Conservation (phyloP, 2,113 vertebrate genomes). For the Varanus salvator region DNA sequence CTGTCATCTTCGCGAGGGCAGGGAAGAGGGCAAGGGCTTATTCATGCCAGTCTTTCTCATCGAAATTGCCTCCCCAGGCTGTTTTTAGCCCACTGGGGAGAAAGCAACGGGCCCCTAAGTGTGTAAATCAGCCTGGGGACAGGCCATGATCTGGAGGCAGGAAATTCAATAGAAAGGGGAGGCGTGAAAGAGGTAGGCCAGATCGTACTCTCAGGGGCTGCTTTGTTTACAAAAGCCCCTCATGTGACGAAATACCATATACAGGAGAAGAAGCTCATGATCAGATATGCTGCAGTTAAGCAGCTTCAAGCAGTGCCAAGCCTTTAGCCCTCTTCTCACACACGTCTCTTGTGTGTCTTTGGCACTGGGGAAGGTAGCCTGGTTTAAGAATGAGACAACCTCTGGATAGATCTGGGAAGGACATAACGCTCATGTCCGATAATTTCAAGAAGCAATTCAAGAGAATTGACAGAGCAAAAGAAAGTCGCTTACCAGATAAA, state of each 20-base stretch:
- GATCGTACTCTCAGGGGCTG: not conserved
- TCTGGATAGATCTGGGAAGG: not conserved
- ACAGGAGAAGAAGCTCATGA: not conserved
- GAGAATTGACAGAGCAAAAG: constrained; percentile 3
- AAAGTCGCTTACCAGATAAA: not conserved
- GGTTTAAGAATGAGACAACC: too few relatives aligned
- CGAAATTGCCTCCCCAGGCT: not conserved
- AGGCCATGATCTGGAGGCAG: too few relatives aligned
- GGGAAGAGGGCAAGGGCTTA: not conserved
- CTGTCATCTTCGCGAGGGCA: not conserved
- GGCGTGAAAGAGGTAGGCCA: too few relatives aligned
- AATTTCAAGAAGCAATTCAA: not conserved
- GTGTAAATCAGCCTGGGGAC: not conserved
- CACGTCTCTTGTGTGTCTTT: too few relatives aligned
- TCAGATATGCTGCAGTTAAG: not conserved
- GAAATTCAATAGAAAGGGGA: too few relatives aligned
- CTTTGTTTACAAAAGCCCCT: not conserved
- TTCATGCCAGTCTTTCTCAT: not conserved
- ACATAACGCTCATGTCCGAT: not conserved
- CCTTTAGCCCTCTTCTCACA: not conserved
- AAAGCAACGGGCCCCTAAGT: not conserved
- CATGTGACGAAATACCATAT: not conserved
- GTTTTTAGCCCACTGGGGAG: not conserved
- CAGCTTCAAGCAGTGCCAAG: too few relatives aligned
- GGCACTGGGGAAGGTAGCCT: too few relatives aligned